A percentile compares a stretch with the other conserved stretches of the same genome.
phyloP scores from a whole-genome alignment of 2,113 vertebrate genomes.

The Neolamprologus sp. region DNA sequence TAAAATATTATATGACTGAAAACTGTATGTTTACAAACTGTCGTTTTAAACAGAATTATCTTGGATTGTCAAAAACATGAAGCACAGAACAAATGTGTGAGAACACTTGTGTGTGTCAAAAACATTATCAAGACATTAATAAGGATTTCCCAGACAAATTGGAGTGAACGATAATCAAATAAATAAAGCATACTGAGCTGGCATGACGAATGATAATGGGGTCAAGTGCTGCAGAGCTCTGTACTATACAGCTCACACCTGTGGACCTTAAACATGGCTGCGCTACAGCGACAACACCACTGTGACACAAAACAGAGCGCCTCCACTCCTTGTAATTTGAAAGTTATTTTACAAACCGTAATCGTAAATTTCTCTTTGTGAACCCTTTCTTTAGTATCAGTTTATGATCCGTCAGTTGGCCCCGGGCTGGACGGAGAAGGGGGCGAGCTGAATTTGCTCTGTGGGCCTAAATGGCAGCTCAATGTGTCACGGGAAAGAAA shows the following conservation, averaged over 20 bases:
- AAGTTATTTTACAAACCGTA: conserved; percentile 63
- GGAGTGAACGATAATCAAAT: not conserved
- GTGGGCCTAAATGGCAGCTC: conserved; percentile 57
- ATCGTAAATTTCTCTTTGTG: conserved; percentile 41
- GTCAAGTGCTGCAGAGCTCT: conserved; percentile 32
- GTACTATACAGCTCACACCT: conserved; percentile 51
- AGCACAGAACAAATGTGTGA: not conserved
- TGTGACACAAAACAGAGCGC: conserved; percentile 49
- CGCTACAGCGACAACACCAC: not conserved
- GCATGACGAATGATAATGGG: conserved; percentile 4
- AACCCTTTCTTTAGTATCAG: conserved; percentile 36
- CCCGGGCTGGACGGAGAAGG: not conserved
- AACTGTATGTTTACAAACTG: not conserved
- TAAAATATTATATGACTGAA: not conserved
- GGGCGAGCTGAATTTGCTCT: not conserved
- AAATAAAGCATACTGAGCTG: not conserved
- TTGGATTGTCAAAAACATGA: not conserved
- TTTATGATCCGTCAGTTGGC: conserved; percentile 52
- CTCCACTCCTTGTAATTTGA: conserved; percentile 38
- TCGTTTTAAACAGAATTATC: not conserved
- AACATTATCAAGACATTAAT: not conserved
- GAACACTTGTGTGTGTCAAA: not conserved
- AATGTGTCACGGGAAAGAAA: conserved; percentile 61
- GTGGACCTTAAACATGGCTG: conserved; percentile 5
- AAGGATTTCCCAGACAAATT: not conserved